These are phyloP conservation scores for Helicoverpa assulta DNA, from an alignment of 2,888 invertebrate species.

Conservation along the genomic window DNA sequence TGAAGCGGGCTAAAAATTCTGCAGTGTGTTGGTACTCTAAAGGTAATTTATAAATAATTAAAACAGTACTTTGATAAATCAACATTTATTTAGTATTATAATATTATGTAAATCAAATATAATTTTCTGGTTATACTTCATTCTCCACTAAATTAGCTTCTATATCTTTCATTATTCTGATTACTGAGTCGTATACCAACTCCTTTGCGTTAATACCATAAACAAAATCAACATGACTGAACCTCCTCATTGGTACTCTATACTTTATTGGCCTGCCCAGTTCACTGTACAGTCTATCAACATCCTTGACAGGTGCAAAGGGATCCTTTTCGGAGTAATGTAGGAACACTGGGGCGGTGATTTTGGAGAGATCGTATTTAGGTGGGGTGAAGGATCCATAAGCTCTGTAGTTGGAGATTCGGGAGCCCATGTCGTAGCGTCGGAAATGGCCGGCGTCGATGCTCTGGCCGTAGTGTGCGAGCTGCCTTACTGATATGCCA, in stretches of 20 bases:
- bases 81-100: no score
- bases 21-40: no score
- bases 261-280: constrained; percentile 89
- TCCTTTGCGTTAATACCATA: constrained; percentile 92
- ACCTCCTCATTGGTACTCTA: constrained; percentile 88
- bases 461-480: constrained; percentile 94
- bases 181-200: constrained; percentile 90
- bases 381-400: constrained; percentile 91
- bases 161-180: constrained; percentile 85
- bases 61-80: no score
- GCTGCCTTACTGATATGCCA: constrained; percentile 92
- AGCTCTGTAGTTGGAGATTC: constrained; percentile 83
- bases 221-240: constrained; percentile 93
- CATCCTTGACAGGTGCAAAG: constrained; percentile 90
- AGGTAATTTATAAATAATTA: no score
- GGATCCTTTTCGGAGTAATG: constrained; percentile 92
- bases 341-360: constrained; percentile 91
- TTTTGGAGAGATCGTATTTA: constrained; percentile 88
- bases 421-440: constrained; percentile 90
- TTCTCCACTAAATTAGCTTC: constrained; percentile 6
- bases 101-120: no score
- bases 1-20: no score
- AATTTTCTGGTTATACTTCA: constrained; percentile 3
- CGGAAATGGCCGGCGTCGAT: constrained; percentile 88
- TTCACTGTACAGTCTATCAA: constrained; percentile 87